Conservation (phyloP, 1,140 invertebrate genomes). For the Drosophila mojavensis region DNA sequence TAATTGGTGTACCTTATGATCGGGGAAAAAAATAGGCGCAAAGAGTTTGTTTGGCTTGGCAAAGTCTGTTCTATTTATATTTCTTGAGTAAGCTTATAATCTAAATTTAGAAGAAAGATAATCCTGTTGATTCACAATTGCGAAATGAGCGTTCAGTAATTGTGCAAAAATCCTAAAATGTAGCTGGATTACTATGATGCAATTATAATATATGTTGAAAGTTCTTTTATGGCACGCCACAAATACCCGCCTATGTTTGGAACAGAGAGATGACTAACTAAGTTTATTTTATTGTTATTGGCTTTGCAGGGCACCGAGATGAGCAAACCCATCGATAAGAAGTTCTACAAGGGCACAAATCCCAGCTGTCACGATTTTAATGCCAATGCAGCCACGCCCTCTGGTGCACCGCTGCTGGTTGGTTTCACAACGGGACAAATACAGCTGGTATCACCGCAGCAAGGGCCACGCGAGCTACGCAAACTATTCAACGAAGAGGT, state of each 20-base stretch:
- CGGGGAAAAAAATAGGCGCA: not conserved
- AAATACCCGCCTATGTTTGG: not conserved
- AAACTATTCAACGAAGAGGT: conserved; percentile 99
- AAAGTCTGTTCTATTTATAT: too few relatives aligned
- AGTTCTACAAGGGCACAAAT: conserved; percentile 99
- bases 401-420: conserved; percentile 94
- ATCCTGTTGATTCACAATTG: not conserved
- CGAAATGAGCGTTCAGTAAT: too few relatives aligned
- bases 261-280: conserved; percentile 1
- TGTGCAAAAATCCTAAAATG: too few relatives aligned
- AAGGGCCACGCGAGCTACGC: conserved; percentile 97
- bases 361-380: conserved; percentile 99
- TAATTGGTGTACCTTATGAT: conserved; percentile 30
- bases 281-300: conserved; percentile 7
- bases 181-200: too few relatives aligned
- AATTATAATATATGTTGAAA: too few relatives aligned
- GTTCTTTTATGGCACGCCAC: too few relatives aligned
- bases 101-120: too few relatives aligned
- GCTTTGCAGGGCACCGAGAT: conserved; percentile 93
- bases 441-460: conserved; percentile 98
- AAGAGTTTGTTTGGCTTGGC: not conserved
- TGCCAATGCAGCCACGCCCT: conserved; percentile 90
- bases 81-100: too few relatives aligned
- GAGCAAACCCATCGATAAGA: conserved; percentile 98
- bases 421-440: conserved; percentile 99